Evolutionary conservation across 2,888 invertebrate genomes (phyloP).

Genomic region (Acleris literana): DNA sequence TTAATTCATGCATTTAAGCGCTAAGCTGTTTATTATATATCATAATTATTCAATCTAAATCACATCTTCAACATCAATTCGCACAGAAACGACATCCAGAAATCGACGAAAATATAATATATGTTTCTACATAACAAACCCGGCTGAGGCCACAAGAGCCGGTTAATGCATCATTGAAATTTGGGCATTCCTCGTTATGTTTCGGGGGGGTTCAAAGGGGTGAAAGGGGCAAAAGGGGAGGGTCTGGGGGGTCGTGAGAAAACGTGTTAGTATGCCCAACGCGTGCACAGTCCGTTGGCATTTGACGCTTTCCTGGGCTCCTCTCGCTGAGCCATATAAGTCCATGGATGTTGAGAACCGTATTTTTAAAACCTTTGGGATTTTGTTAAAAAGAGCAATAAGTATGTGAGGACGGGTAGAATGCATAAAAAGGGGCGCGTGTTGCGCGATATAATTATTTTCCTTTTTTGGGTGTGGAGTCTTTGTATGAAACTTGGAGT

Average conservation of each 20-base stretch:
- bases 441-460: conserved; percentile 22
- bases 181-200: conserved; percentile 45
- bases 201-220: conserved; percentile 17
- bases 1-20: no score
- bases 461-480: background rate
- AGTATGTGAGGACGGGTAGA: conserved; percentile 12
- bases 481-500: background rate
- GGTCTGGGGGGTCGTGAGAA: conserved; percentile 34
- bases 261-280: conserved; percentile 49
- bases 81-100: no score
- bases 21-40: no score
- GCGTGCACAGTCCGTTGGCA: conserved; percentile 44
- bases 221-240: conserved; percentile 17
- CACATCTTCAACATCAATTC: conserved; percentile 18
- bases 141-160: conserved; percentile 30
- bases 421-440: conserved; percentile 21
- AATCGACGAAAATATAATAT: conserved; percentile 28
- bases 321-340: conserved; percentile 30
- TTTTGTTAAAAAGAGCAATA: conserved; percentile 35
- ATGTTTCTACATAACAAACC: conserved; percentile 26
- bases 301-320: conserved; percentile 45
- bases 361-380: conserved; percentile 33
- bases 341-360: conserved; percentile 25
- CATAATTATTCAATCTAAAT: no score
- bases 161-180: conserved; percentile 53